Evolutionary conservation across 1,140 invertebrate genomes (phyloP), one percentile per base, ranked within the genome.

Genomic region (Leptonema lineaticorne): DNA sequence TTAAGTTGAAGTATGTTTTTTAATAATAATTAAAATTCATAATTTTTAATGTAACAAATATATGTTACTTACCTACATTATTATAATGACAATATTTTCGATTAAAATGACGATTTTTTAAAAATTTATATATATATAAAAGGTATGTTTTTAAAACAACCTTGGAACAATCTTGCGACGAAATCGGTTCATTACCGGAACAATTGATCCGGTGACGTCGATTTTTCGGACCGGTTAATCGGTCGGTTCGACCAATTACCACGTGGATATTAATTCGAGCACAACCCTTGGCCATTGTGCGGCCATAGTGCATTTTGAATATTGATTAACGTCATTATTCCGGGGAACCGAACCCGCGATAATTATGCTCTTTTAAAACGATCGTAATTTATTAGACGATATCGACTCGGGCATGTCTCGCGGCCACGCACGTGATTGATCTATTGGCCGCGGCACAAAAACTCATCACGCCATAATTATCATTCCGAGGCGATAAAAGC

Each of bases 301-400:
- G 20, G 27, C 20, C 30, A 3, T 14, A 58, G 53, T 62, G 63
- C 58, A 62, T 62, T 68, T 62, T 68, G 67, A 68, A 68, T 68
- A 68, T 68, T 68, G 67, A 68, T 68, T 68, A 62, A 53, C 57
- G 26, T 62, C 57, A 68, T 68, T 68, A 68, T 28, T 68, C 67
- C 48, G 24, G 22, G 62, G 41, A 64, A 8, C 59, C 30, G 33
- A 62, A 37, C 29, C 22, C 59, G 30, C 59, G 62, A 64, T 64
- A 64, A 64, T 64, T 64, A 64, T 64, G 62, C 62, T 46, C 62
- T 37, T 26, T 64, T 64, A 64, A 64, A 64, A 64, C 41, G 62
- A 45, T 53, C 62, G 30, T 64, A 64, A 64, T 64, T 64, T 64
- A 64, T 64, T 64, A 64, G 28, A 16, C 62, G 18, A n/a, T 26